phyloP scores from a whole-genome alignment of 2,113 vertebrate genomes.

The Raja brachyura region DNA sequence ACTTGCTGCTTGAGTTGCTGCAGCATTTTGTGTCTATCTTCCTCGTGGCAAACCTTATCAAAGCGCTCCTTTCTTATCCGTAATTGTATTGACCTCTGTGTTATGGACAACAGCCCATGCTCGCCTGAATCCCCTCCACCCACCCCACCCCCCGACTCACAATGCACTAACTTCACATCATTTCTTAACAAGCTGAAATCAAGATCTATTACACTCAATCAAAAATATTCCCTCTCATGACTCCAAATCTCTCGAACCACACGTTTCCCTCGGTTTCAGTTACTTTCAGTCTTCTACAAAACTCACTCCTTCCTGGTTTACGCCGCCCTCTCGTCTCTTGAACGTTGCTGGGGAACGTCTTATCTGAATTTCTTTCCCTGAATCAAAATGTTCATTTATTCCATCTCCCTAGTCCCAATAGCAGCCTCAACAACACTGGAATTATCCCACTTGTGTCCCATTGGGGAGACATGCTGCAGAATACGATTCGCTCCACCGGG shows the following conservation, averaged over 20 bases:
- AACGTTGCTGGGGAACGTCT: neutral
- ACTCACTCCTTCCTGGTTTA: neutral
- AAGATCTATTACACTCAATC: neutral
- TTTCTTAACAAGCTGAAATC: neutral
- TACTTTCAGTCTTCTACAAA: neutral
- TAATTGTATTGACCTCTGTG: neutral
- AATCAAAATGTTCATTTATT: neutral
- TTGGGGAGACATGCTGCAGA: neutral
- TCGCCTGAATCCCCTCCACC: neutral
- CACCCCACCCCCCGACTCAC: neutral
- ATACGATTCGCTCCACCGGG: neutral
- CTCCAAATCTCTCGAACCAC: neutral
- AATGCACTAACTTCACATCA: neutral
- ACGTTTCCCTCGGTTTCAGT: neutral
- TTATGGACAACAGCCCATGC: neutral
- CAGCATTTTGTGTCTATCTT: neutral
- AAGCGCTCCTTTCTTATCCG: neutral
- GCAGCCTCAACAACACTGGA: neutral
- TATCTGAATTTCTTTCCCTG: neutral
- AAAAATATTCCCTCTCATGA: neutral
- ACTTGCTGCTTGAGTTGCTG: neutral
- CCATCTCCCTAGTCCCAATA: neutral
- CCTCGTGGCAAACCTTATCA: neutral
- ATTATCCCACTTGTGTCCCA: neutral
- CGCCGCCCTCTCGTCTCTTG: neutral